Evolutionary conservation across 2,113 vertebrate species (phyloP), one percentile per base, ranked within the genome.

Genomic region (Acrocephalus kingi): DNA sequence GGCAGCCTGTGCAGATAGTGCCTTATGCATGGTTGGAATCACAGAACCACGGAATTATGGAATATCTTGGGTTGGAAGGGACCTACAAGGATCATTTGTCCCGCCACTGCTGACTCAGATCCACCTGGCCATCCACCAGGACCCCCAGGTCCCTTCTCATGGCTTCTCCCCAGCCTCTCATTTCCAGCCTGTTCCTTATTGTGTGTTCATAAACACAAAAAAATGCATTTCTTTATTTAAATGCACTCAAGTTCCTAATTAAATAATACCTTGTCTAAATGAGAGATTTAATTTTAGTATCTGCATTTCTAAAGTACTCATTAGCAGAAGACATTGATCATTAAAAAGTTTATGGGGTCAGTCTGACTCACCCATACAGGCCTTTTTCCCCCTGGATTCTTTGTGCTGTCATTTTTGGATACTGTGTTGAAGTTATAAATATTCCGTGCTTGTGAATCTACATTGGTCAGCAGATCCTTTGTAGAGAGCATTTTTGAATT

Each of bases 181-280:
- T 27, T 55, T n/a, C 48, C 41, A 54, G 14, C 17, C 48, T 69
- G 20, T 28, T 41, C 46, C 10, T 15, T 49, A 14, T 1, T 31
- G 10, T 25, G 19, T 45, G n/a, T 54, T 48, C 25, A 11, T 43
- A 11, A 17, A 46, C 25, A 9, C 39, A 64, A 16, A 77, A 86
- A 76, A 85, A 37, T 46, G 4, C 23, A 35, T 74, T 88, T 62
- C 6, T 79, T 86, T 59, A 43, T 82, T 87, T 84, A 39, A 68
- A 82, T 72, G 61, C 21, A 7, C 0, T 81, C 52, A 51, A 52
- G 54, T 58, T 96, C 45, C 67, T 81, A 92, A 83, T 80, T 93
- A 90, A 94, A 94, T 89, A 86, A 87, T 67, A 48, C 64, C n/a
- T 69, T 81, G 35, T 64, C 77, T 83, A 89, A 94, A 89, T 83